Conservation (phyloP, 2,797 vertebrate genomes). For the Amblyraja radiata region DNA sequence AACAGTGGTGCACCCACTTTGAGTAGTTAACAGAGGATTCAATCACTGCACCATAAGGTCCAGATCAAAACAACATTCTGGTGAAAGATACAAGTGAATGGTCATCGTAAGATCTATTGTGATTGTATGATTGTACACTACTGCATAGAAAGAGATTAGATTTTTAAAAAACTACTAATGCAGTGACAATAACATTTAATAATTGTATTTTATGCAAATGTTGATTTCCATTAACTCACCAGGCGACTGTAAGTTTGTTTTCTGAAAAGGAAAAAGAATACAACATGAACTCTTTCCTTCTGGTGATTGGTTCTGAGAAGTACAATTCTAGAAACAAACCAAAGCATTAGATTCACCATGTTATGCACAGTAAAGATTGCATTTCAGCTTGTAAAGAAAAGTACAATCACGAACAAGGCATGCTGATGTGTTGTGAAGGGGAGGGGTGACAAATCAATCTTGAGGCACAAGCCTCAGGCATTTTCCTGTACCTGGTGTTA, state of each 20-base stretch:
- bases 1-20: neutral
- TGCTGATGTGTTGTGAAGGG: too few relatives aligned
- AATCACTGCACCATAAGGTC: neutral
- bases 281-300: neutral
- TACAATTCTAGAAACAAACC: neutral
- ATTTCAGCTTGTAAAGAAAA: too few relatives aligned
- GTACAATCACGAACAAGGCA: too few relatives aligned
- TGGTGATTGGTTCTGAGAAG: neutral
- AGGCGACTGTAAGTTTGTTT: slow-evolving; percentile 30
- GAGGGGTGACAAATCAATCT: too few relatives aligned
- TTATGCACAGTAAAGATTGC: neutral
- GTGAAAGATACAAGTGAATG: neutral
- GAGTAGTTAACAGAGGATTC: neutral
- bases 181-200: too few relatives aligned
- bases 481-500: too few relatives aligned
- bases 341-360: neutral
- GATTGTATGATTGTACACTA: neutral
- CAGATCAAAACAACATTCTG: neutral
- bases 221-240: slow-evolving; percentile 1
- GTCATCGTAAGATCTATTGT: too few relatives aligned
- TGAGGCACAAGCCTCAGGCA: too few relatives aligned
- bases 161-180: too few relatives aligned
- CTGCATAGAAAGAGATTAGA: neutral
- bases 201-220: too few relatives aligned
- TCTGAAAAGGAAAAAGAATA: neutral